phyloP scores from a whole-genome alignment of 2,797 vertebrate genomes.

The Carduelis carduelis region DNA sequence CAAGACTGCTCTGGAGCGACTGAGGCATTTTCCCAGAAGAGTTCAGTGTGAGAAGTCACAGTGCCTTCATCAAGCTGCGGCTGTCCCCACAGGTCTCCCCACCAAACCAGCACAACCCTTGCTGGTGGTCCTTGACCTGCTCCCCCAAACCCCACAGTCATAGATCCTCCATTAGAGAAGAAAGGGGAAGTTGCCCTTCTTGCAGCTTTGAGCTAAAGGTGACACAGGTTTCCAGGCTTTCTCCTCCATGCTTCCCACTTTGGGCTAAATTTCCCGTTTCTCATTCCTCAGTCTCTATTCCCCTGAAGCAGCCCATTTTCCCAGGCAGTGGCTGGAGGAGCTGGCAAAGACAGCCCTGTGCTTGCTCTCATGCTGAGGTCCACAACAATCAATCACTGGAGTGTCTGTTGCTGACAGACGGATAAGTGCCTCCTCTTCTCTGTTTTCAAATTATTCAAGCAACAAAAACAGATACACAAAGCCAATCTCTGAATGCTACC shows the following conservation, averaged over 20 bases:
- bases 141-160: neutral
- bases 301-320: neutral
- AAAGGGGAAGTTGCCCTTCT: neutral
- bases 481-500: neutral
- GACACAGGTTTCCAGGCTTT: neutral
- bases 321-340: neutral
- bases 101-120: neutral
- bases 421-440: neutral
- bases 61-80: neutral
- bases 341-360: neutral
- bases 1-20: neutral
- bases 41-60: neutral
- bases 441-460: neutral
- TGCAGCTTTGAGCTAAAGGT: neutral
- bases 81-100: neutral
- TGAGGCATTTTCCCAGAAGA: neutral
- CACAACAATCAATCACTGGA: neutral
- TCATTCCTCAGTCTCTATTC: neutral
- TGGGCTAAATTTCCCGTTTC: accelerated
- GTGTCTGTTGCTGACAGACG: neutral
- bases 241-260: neutral
- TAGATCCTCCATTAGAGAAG: neutral
- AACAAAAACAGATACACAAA: neutral
- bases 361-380: neutral
- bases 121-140: neutral